Conservation (phyloP, 2,113 vertebrate genomes). For the Callithrix jacchus region DNA sequence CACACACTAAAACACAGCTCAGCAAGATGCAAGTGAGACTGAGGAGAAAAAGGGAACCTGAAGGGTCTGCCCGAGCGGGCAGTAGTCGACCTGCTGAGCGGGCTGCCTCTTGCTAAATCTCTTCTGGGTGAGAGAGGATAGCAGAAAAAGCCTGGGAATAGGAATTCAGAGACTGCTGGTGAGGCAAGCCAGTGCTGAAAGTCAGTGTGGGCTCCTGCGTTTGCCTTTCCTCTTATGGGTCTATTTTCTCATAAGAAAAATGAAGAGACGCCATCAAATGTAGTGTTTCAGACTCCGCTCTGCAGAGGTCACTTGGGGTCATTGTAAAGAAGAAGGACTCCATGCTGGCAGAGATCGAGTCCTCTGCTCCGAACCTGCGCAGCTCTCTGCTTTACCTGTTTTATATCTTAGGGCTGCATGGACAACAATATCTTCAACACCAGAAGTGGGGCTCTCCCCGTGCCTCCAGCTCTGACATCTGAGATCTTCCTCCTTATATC, state of each 20-base stretch:
- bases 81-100: not conserved
- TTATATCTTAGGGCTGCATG: rapidly evolving
- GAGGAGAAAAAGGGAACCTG: not conserved
- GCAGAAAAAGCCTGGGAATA: rapidly evolving
- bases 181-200: not conserved
- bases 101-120: rapidly evolving
- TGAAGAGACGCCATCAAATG: not conserved
- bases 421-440: rapidly evolving
- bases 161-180: rapidly evolving
- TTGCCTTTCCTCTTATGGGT: rapidly evolving
- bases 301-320: rapidly evolving
- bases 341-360: rapidly evolving
- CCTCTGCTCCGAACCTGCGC: rapidly evolving
- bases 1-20: not conserved
- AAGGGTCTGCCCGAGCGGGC: not conserved
- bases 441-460: rapidly evolving
- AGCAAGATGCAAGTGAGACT: not conserved
- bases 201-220: not conserved
- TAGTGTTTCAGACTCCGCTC: not conserved
- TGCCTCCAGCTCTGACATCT: not conserved
- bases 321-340: rapidly evolving
- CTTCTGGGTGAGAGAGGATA: not conserved
- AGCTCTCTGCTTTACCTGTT: rapidly evolving
- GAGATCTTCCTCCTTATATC: not conserved
- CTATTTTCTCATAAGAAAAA: not conserved